Evolutionary conservation across 2,113 vertebrate genomes (phyloP).

Genomic region (Peucedramus taeniatus): DNA sequence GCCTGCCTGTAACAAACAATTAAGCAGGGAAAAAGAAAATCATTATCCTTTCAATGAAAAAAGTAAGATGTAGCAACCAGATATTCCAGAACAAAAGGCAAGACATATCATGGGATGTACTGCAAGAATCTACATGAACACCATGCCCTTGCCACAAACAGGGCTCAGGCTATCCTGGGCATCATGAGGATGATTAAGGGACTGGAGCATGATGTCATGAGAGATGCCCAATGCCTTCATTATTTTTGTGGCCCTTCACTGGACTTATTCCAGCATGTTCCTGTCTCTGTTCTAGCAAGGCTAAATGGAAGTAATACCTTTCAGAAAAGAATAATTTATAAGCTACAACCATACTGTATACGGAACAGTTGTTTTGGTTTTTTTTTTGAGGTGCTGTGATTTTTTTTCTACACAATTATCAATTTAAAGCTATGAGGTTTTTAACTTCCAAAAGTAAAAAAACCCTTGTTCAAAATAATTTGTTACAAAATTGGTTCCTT

Average conservation of each 20-base stretch:
- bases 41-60: background rate
- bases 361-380: background rate
- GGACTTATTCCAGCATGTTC: background rate
- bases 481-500: background rate
- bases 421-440: background rate
- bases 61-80: background rate
- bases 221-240: background rate
- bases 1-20: background rate
- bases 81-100: background rate
- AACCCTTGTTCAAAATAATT: background rate
- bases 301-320: background rate
- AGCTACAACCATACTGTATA: background rate
- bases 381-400: background rate
- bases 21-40: background rate
- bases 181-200: background rate
- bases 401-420: background rate
- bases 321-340: background rate
- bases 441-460: background rate
- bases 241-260: background rate
- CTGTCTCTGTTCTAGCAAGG: background rate
- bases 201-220: background rate
- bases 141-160: background rate
- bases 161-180: background rate
- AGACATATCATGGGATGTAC: accelerated
- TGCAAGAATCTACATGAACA: background rate